These are phyloP conservation scores for Gopherus evgoodei DNA, from an alignment of 2,113 vertebrate species.

Conservation along the genomic window DNA sequence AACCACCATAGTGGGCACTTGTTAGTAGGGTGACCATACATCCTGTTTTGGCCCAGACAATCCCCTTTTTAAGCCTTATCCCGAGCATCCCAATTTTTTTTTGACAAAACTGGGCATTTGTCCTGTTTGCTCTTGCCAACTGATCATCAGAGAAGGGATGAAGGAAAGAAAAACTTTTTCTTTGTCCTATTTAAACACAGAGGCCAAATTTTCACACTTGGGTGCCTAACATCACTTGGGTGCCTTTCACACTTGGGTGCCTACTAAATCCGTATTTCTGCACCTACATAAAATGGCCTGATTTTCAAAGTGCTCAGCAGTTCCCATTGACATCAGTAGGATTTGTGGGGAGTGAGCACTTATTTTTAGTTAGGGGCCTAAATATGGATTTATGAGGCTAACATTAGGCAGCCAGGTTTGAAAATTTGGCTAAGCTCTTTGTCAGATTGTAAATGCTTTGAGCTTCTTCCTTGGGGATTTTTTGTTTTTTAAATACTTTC, in stretches of 20 bases:
- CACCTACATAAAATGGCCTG: not conserved
- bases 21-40: no score
- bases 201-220: not conserved
- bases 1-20: no score
- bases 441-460: not conserved
- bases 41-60: no score
- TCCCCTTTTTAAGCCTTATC: no score
- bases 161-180: no score
- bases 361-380: not conserved
- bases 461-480: not conserved
- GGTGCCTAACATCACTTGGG: no score
- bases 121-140: no score
- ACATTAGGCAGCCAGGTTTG: not conserved
- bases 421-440: not conserved
- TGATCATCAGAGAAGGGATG: no score
- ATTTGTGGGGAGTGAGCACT: not conserved
- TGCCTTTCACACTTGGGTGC: not conserved
- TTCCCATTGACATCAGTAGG: not conserved
- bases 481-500: not conserved
- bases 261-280: not conserved
- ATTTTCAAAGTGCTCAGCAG: not conserved
- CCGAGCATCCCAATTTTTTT: no score
- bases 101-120: no score
- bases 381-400: not conserved
- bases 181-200: not conserved